Base-by-base conservation (phyloP, 2,888 invertebrate genomes). In the Alloscopus bannaensis region DNA sequence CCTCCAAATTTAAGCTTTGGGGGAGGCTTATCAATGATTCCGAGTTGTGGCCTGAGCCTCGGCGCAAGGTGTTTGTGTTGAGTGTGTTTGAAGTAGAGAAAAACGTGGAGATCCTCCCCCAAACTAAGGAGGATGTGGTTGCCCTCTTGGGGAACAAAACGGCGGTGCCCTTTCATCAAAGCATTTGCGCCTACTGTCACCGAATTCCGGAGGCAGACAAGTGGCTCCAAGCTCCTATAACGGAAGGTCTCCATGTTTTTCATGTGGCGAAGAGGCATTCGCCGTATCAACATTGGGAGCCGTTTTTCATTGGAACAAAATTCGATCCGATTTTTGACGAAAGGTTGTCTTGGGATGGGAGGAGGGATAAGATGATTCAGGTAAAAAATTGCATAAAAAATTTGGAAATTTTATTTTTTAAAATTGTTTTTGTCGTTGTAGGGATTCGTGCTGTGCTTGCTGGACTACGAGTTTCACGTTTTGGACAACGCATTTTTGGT, bases 341-440 rank as follows among this genome's bases (percentile, higher is more conserved):
- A 88, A 91, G 96, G 87, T 91, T 97, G 81, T 95, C 95, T 88
- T 97, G 97, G 96, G 96, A 97, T 88, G 97, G 97, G 52, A 95
- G 95, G 89, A 94, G 95, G 88, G 97, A 97, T 89, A 97, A 97
- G 90, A 97, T 97, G 96, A 95, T 96, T 80, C 97, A 97, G 93
- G 96, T 96, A 88, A 88, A 52, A 28, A 52, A 62, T 42, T 24
- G 3, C 55, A 55, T 31, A 1, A 2, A 57, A n/a, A 59, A n/a
- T 47, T 13, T 47, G 24, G 3, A 52, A 50, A 42, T n/a, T 40
- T 26, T 42, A 71, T 62, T 52, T 16, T 4, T 18, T 45, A 47
- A 24, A 28, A 40, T 57, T 13, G 31, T 24, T 24, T 28, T 22
- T 52, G n/a, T 57, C 1, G 29, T 40, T 8, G 42, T 91, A 96